Base-by-base conservation (phyloP, 2,797 vertebrate species). In the Tokudaia muenninki region DNA sequence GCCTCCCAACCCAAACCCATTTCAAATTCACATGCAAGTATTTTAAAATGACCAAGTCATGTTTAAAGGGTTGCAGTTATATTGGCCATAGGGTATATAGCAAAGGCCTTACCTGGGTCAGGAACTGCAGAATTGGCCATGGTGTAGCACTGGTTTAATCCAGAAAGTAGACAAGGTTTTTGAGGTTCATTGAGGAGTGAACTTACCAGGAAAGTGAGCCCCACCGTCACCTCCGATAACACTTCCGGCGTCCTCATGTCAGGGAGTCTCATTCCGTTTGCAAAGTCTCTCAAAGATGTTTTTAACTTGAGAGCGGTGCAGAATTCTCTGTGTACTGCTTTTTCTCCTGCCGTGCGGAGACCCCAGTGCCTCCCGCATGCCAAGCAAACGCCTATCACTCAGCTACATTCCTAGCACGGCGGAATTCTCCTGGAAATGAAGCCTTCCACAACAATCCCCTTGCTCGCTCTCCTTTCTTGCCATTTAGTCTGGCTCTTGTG, bases 71-170 rank as follows among this genome's bases (percentile, higher is more conserved):
- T 65, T 17, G 29, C 21, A 87, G 74, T 89, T 83, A 91, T 41
- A 26, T 50, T 44, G n/a, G 50, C 37, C 61, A 44, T 4, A 61
- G 74, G 52, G n/a, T 52, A 29, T 31, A 52, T 6, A 57, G 16
- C n/a, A 78, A 74, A 55, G 72, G 63, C 22, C 41, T 26, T 88
- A 10, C 61, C 55, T 41, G n/a, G 34, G 77, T 63, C 80, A 24
- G 65, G 55, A 26, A 63, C 92, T 19, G 29, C 3, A 89, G 50
- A 91, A 70, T 52, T 29, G 55, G 44, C 17, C 83, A 37, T 2
- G 22, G 44, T n/a, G 87, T n/a, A 84, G 93, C 75, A 93, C 87
- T n/a, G 57, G 21, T 92, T 95, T 89, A 74, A 74, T 29, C 65
- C 16, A 44, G 65, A 70, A 81, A 59, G 72, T 72, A 29, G 91